Base-by-base conservation (phyloP, 2,888 invertebrate genomes). In the Chrysopilus asiliformis region DNA sequence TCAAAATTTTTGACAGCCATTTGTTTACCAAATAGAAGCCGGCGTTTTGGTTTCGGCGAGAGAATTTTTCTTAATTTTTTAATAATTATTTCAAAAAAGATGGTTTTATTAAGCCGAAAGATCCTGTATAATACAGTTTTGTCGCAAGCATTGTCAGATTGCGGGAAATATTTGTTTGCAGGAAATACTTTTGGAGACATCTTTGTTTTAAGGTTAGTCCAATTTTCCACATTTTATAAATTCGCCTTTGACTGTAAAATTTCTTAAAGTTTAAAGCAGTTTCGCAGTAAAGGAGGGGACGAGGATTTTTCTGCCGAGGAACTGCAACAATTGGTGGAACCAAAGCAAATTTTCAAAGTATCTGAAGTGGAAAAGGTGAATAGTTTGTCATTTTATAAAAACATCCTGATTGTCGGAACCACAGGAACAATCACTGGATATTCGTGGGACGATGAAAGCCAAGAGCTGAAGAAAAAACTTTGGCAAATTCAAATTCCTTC, bases 131-230 rank as follows among this genome's bases (percentile, higher is more conserved):
- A 84, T 45, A 85, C 86, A 24, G 72, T 90, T 31, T 67, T 85
- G 43, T 74, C 79, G 18, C 87, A 90, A 64, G 68, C 79, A 2
- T 79, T 85, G 59, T 87, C 90, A 1, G 78, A 81, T 1, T 85
- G 85, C 55, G 84, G 87, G 5, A 78, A 80, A 55, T 86, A 75
- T 62, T 69, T 91, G 35, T 68, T 81, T 39, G 79, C 81, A 45
- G 86, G 85, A 13, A 87, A 84, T 61, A 79, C 81, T 49, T 87
- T 81, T 57, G 89, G 91, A 4, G 76, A 80, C 54, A 70, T 91
- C 36, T 82, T 83, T 19, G 67, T 87, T 35, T 86, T 77, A 58
- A 79, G 81, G 86, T 86, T 64, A 72, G 76, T 29, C 24, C n/a
- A 1, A 10, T 31, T 15, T 13, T 36, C 9, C 16, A n/a, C 22